Evolutionary conservation across 2,797 vertebrate genomes (phyloP).

Genomic region (Simalia tracyae): DNA sequence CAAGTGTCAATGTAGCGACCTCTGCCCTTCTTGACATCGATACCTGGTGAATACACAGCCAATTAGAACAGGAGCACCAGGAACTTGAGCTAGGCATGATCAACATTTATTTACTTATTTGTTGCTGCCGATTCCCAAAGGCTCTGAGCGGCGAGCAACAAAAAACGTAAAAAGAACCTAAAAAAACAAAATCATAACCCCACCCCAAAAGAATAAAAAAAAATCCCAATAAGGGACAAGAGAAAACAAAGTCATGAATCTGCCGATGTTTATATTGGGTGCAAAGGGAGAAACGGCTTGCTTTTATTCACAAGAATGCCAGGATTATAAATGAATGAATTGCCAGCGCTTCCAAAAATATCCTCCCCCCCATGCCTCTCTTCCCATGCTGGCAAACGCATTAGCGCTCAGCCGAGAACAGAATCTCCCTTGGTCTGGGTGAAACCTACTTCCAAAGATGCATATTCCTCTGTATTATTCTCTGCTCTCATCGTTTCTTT

Average conservation of each 20-base stretch:
- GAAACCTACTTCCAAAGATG: too few species aligned
- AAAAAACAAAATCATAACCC: background rate
- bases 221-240: background rate
- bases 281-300: too few species aligned
- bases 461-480: too few species aligned
- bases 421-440: too few species aligned
- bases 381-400: too few species aligned
- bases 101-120: background rate
- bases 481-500: too few species aligned
- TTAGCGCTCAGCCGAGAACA: too few species aligned
- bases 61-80: background rate
- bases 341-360: background rate
- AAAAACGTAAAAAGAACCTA: background rate
- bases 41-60: conserved; percentile 77
- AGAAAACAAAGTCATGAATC: background rate
- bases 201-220: background rate
- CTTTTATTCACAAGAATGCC: background rate
- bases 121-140: background rate
- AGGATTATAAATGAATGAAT: background rate
- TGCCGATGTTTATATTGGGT: too few species aligned
- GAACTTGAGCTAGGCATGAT: background rate
- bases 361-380: background rate
- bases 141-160: background rate
- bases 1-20: conserved; percentile 93
- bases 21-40: conserved; percentile 93